A percentile compares a stretch with the other conserved stretches of the same genome.
Evolutionary conservation across 1,140 invertebrate genomes (phyloP).

Genomic region (Drosophila fuyamai): DNA sequence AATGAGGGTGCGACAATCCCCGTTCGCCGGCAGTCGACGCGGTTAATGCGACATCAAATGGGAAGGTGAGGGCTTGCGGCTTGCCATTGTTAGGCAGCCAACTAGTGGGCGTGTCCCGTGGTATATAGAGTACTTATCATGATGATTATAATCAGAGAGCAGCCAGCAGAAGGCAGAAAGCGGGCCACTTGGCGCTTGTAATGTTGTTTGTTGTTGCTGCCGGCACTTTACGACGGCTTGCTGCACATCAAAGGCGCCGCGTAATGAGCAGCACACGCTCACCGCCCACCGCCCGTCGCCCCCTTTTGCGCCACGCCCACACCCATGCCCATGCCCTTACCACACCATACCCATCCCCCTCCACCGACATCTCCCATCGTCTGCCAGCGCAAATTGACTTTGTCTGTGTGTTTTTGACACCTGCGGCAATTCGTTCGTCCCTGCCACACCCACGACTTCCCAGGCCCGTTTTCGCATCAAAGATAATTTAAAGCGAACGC

Average conservation of each 20-base stretch:
- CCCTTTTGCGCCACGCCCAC: neutral
- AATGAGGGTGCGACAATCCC: too few relatives aligned
- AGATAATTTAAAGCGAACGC: constrained; percentile 77
- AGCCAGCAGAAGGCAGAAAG: constrained; percentile 39
- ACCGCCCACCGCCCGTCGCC: neutral
- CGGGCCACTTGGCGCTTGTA: constrained; percentile 75
- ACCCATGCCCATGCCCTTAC: neutral
- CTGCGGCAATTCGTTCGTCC: constrained; percentile 76
- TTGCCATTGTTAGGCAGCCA: constrained; percentile 47
- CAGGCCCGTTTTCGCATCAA: constrained; percentile 67
- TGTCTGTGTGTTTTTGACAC: constrained; percentile 82
- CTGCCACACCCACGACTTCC: constrained; percentile 12
- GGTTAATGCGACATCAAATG: constrained; percentile 53
- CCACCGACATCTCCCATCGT: constrained; percentile 41
- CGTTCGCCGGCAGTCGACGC: neutral
- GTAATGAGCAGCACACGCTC: constrained; percentile 77
- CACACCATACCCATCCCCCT: neutral
- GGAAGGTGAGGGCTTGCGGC: constrained; percentile 5
- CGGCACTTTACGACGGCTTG: constrained; percentile 78
- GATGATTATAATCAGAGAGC: constrained; percentile 73
- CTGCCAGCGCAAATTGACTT: constrained; percentile 78
- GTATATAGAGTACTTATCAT: constrained; percentile 62
- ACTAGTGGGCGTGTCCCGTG: constrained; percentile 42
- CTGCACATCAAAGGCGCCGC: constrained; percentile 80
- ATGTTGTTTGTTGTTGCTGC: constrained; percentile 65